These are phyloP conservation scores for Drosophila kepulauana DNA, from an alignment of 1,140 invertebrate genomes.

Conservation along the genomic window DNA sequence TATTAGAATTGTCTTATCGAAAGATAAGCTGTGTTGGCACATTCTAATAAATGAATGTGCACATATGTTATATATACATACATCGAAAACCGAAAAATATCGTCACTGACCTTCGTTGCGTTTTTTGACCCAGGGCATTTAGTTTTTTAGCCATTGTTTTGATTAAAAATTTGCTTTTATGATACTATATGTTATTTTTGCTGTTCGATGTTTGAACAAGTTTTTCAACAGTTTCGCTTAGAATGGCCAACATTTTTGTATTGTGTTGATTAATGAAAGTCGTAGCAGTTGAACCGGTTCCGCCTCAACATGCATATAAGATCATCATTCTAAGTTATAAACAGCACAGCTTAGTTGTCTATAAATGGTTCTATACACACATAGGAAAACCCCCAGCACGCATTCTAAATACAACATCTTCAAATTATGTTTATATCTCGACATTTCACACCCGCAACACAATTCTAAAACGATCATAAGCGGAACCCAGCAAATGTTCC, in stretches of 20 bases:
- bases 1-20: constrained; percentile 37
- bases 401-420: constrained; percentile 10
- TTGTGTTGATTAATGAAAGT: constrained; percentile 68
- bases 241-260: constrained; percentile 38
- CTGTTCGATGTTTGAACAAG: constrained; percentile 66
- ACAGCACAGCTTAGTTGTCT: constrained; percentile 11
- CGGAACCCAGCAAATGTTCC: neutral
- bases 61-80: neutral
- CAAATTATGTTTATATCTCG: neutral
- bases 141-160: constrained; percentile 43
- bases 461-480: constrained; percentile 21
- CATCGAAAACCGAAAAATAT: neutral
- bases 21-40: constrained; percentile 24
- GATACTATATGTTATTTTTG: constrained; percentile 9
- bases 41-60: constrained; percentile 22
- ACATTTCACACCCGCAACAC: constrained; percentile 58
- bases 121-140: constrained; percentile 67
- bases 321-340: constrained; percentile 52
- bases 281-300: constrained; percentile 62
- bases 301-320: constrained; percentile 32
- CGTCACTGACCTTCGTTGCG: constrained; percentile 59
- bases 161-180: constrained; percentile 45
- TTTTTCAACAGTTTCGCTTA: constrained; percentile 57
- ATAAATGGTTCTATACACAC: constrained; percentile 2
- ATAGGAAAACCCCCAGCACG: constrained; percentile 9